Percentiles rank a stretch among this genome's conserved stretches.
Evolutionary conservation across 1,140 invertebrate species (phyloP).

Genomic region (Hormaphis cornu): DNA sequence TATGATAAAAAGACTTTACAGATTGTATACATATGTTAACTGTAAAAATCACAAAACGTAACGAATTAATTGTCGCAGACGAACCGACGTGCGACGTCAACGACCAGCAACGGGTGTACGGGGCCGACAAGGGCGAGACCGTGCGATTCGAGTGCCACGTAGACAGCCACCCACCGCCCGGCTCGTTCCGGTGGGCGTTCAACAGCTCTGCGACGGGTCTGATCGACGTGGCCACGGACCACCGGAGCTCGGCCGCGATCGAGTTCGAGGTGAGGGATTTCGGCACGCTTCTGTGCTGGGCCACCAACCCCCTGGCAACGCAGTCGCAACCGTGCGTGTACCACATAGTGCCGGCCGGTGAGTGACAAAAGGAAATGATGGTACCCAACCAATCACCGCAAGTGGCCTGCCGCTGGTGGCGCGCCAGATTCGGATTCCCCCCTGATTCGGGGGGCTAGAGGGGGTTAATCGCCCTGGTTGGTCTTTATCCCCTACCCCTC

Average conservation of each 20-base stretch:
- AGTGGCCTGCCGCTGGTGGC: too few relatives aligned
- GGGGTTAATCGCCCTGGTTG: too few relatives aligned
- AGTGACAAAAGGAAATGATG: conserved; percentile 12
- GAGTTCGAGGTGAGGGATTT: conserved; percentile 42
- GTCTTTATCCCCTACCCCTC: too few relatives aligned
- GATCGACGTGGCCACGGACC: conserved; percentile 39
- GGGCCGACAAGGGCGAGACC: conserved; percentile 50
- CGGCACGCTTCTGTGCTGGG: conserved; percentile 51
- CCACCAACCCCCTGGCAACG: conserved; percentile 46
- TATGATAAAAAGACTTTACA: too few relatives aligned
- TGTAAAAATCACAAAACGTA: too few relatives aligned
- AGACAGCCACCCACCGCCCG: conserved; percentile 48
- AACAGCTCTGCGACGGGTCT: conserved; percentile 49
- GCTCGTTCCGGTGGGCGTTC: conserved; percentile 52
- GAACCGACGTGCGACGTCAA: conserved; percentile 47
- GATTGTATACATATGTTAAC: too few relatives aligned
- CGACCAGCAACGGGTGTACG: conserved; percentile 47
- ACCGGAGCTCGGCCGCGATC: background rate
- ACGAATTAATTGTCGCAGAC: conserved; percentile 38
- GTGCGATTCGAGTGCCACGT: conserved; percentile 50
- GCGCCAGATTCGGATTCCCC: too few relatives aligned
- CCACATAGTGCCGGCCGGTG: conserved; percentile 50
- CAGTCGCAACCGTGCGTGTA: conserved; percentile 49
- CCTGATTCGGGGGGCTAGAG: too few relatives aligned
- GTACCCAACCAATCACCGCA: too few relatives aligned